Percentiles rank a stretch among this genome's conserved stretches.
phyloP scores from a whole-genome alignment of 1,140 invertebrate species.

The Pseudomyrmex cubaensis region DNA sequence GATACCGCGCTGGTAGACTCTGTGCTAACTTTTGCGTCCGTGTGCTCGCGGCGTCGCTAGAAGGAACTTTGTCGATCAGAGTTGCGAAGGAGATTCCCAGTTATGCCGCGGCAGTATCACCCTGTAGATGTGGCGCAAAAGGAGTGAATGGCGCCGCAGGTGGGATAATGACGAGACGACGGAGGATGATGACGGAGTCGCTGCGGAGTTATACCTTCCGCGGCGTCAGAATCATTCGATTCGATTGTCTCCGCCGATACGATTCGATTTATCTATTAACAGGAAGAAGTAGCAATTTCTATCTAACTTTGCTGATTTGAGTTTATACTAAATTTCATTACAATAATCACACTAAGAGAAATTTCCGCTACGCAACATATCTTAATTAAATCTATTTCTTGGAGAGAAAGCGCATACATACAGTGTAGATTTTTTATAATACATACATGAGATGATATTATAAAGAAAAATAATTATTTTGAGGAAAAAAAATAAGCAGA shows the following conservation, averaged over 20 bases:
- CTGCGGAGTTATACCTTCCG: slow-evolving; percentile 20
- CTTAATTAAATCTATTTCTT: not conserved
- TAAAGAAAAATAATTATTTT: not conserved
- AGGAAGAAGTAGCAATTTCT: slow-evolving; percentile 16
- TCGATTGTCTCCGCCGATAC: slow-evolving; percentile 25
- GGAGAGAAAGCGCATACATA: no score
- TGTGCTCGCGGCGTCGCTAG: slow-evolving; percentile 67
- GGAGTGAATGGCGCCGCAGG: slow-evolving; percentile 31
- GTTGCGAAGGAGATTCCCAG: slow-evolving; percentile 74
- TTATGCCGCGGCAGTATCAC: slow-evolving; percentile 58
- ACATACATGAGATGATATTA: not conserved
- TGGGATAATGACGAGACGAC: slow-evolving; percentile 10
- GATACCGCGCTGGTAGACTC: slow-evolving; percentile 30
- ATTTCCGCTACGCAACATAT: not conserved
- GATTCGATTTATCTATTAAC: slow-evolving; percentile 23
- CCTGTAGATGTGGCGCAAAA: slow-evolving; percentile 34
- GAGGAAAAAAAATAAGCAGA: not conserved
- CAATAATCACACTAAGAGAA: not conserved
- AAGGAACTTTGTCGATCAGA: slow-evolving; percentile 83
- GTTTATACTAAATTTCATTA: slow-evolving; percentile 3
- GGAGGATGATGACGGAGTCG: not conserved
- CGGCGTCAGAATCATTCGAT: slow-evolving; percentile 8
- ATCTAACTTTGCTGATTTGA: slow-evolving; percentile 15
- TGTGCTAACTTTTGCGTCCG: slow-evolving; percentile 68
- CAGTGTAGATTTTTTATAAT: no score